Evolutionary conservation across 2,888 invertebrate species (phyloP).

Genomic region (Luperina nickerlii): DNA sequence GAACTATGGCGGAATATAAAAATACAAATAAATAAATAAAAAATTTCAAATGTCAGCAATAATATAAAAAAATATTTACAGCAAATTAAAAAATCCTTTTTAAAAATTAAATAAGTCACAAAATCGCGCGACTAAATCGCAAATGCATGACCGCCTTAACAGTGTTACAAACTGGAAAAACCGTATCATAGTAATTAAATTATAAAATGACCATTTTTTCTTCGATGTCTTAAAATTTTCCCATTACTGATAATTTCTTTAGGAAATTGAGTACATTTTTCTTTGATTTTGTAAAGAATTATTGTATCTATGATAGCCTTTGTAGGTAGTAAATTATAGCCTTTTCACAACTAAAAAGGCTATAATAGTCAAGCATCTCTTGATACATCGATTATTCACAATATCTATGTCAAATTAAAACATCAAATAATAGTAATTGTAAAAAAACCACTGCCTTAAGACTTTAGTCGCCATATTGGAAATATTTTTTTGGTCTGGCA

Average conservation of each 20-base stretch:
- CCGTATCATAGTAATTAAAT: constrained; percentile 25
- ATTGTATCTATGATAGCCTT: constrained; percentile 3
- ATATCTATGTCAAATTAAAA: constrained; percentile 38
- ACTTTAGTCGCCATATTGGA: constrained; percentile 57
- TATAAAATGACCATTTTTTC: constrained; percentile 31
- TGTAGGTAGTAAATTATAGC: background rate
- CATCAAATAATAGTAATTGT: constrained; percentile 47
- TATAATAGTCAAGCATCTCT: background rate
- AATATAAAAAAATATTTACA: constrained; percentile 22
- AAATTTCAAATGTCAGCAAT: background rate
- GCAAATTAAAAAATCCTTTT: background rate
- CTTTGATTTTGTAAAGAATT: constrained; percentile 46
- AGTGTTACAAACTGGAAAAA: constrained; percentile 45
- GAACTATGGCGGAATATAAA: background rate
- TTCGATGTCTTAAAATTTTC: constrained; percentile 52
- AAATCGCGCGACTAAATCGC: constrained; percentile 36
- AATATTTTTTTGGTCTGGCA: constrained; percentile 67
- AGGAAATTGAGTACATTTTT: constrained; percentile 34
- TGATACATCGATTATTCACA: constrained; percentile 40
- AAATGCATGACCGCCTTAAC: constrained; percentile 37
- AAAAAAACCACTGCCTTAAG: constrained; percentile 64
- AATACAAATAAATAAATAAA: background rate
- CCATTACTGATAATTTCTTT: constrained; percentile 42
- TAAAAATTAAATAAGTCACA: constrained; percentile 16
- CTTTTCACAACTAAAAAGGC: constrained; percentile 20